phyloP scores from a whole-genome alignment of 2,797 vertebrate species.

The Acrossocheilus wenchowensis region DNA sequence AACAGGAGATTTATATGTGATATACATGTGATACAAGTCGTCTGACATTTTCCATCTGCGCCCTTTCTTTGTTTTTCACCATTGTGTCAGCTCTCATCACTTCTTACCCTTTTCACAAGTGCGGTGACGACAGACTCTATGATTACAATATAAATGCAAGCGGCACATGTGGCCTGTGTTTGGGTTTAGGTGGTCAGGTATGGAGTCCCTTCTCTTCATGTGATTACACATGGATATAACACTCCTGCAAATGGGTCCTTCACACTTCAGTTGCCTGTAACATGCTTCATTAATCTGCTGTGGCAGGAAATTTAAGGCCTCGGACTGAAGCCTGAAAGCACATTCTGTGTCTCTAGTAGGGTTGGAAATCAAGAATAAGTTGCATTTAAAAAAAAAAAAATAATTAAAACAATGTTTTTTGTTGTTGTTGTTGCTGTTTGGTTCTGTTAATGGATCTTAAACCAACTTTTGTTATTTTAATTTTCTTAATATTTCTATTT shows the following conservation, averaged over 20 bases:
- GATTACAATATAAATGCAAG: slow-evolving; percentile 9
- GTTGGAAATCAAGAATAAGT: background rate
- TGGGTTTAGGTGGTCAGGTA: slow-evolving; percentile 21
- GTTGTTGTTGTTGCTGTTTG: no score
- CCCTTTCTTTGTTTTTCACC: slow-evolving; percentile 17
- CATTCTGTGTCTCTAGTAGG: background rate
- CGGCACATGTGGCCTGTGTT: slow-evolving; percentile 10
- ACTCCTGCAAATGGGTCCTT: background rate
- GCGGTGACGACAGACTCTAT: background rate
- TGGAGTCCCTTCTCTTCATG: slow-evolving; percentile 6
- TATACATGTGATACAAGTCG: slow-evolving; percentile 15
- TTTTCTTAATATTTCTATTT: background rate
- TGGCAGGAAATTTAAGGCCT: background rate
- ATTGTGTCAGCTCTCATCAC: slow-evolving; percentile 11
- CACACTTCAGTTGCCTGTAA: background rate
- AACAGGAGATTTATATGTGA: slow-evolving; percentile 12
- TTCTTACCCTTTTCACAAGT: slow-evolving; percentile 6
- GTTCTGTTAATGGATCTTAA: no score
- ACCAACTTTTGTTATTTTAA: background rate
- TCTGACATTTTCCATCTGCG: slow-evolving; percentile 23
- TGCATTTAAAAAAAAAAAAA: background rate
- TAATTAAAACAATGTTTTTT: no score
- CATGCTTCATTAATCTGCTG: slow-evolving; percentile 19
- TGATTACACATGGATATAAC: slow-evolving; percentile 4
- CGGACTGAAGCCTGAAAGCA: background rate